Base-by-base conservation (phyloP, 2,797 vertebrate genomes). In the Sebastiscus tertius region DNA sequence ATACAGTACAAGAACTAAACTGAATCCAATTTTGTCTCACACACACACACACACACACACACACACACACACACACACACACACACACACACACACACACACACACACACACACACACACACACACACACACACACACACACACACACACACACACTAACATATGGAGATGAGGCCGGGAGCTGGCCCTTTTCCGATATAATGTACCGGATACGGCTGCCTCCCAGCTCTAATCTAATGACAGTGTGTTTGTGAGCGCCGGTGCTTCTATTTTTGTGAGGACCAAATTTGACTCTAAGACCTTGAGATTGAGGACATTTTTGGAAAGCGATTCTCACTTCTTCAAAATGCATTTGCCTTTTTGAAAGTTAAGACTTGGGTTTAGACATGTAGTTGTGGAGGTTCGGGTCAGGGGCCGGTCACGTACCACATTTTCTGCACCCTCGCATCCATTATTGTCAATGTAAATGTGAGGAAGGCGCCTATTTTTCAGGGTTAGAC, bases 151-250 rank as follows among this genome's bases (percentile, higher is more conserved):
- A 54, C 1, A 12, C 20, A 13, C 27, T 29, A 73, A 58, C 72
- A 83, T 73, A 80, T 82, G 77, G 63, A 79, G 55, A 80, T 77
- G 72, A 79, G 49, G 66, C 39, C 49, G 63, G 56, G 77, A 74
- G 76, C 56, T 66, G 63, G 69, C 65, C 39, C 18, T 52, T 34
- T 26, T 82, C 31, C 81, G 75, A 86, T 84, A 77, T 46, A 82
- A 88, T 78, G 67, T 24, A 67, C 26, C 55, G 61, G 79, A 81
- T 71, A 0, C 63, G 80, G 73, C 62, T 80, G 77, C 83, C 79
- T 88, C 59, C 62, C 18, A 22, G 22, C 27, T 64, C 64, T 61
- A 56, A 66, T 84, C 72, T 58, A 77, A 85, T 75, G 69, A 62
- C n/a, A 39, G 39, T 68, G 55, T 72, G 61, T 27, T 59, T 71